Evolutionary conservation across 2,113 vertebrate genomes (phyloP), one percentile per base, ranked within the genome.

Genomic region (Pica pica): DNA sequence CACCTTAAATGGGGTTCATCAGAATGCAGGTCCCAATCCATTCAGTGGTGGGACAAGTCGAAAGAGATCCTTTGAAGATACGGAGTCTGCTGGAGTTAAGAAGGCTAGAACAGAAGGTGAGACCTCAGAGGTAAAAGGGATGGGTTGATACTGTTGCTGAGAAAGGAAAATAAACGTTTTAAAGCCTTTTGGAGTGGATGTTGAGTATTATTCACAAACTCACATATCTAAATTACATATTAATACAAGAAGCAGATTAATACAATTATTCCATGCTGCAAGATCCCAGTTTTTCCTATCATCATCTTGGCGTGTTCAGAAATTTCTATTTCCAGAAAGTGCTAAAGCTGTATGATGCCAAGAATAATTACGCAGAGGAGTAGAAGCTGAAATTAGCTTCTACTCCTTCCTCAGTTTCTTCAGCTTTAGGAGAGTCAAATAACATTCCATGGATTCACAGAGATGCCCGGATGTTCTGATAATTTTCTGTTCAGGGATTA

Each of bases 61-160:
- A 94, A 99, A 99, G 97, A 98, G 99, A 97, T 98, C 98, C 74
- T 98, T 98, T 88, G 97, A 98, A 73, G 97, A 98, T 35, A 52
- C 37, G 12, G 98, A 99, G 39, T 83, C 96, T 52, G 95, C 94
- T 90, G 97, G 97, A 93, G 86, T 97, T 28, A 99, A 99, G 97
- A 99, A 98, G 97, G 98, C 98, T 91, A 98, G 98, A 95, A 98
- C 97, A 2, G 98, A 98, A 57, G 97, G 99, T 99, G 97, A 97
- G 98, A 83, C 27, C 35, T 56, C n/a, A 44, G 83, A 91, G 90
- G 87, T 97, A 87, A 95, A 88, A 79, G 76, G 90, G 87, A 9
- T 44, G 57, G 55, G 55, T 27, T 83, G 78, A 27, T 47, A 8
- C 11, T 76, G 55, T 83, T 90, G 41, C 49, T 55, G 65, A 84